These are phyloP conservation scores for Perithous albicinctus DNA, from an alignment of 2,888 invertebrate genomes.

Conservation along the genomic window DNA sequence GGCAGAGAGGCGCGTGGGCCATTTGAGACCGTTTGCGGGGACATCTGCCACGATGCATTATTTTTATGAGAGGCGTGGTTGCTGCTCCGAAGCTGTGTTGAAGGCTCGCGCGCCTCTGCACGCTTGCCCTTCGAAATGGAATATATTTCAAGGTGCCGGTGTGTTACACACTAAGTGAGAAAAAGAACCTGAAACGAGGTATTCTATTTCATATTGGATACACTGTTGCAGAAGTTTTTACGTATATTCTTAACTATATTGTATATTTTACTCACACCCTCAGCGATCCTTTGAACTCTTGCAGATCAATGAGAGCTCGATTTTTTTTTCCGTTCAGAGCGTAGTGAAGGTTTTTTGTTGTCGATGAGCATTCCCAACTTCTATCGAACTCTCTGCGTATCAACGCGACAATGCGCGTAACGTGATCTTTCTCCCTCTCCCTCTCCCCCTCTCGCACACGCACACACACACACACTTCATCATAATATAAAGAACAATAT, in stretches of 20 bases:
- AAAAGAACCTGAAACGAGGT: slow-evolving; percentile 29
- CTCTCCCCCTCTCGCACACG: too few relatives aligned
- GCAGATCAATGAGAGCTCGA: background rate
- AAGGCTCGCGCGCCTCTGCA: slow-evolving; percentile 33
- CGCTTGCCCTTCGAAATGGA: slow-evolving; percentile 26
- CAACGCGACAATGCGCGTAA: slow-evolving; percentile 16
- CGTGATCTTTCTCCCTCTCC: slow-evolving; percentile 35
- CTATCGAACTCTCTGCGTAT: slow-evolving; percentile 39
- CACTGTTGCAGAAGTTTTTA: background rate
- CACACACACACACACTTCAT: too few relatives aligned
- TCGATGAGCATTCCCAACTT: background rate
- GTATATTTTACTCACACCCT: background rate
- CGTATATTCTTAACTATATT: background rate
- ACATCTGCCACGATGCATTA: slow-evolving; percentile 67
- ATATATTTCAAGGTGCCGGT: slow-evolving; percentile 42
- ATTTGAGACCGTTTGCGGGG: slow-evolving; percentile 66
- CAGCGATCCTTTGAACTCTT: slow-evolving; percentile 4
- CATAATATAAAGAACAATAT: too few relatives aligned
- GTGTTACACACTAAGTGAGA: background rate
- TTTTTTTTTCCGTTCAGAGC: background rate
- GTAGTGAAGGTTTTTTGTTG: slow-evolving; percentile 6
- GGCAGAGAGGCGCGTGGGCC: slow-evolving; percentile 50
- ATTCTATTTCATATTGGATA: background rate
- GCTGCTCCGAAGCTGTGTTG: slow-evolving; percentile 9
- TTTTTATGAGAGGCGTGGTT: slow-evolving; percentile 66